phyloP scores from a whole-genome alignment of 92 coral and sea anemone species.

The Epizoanthus ramosus region DNA sequence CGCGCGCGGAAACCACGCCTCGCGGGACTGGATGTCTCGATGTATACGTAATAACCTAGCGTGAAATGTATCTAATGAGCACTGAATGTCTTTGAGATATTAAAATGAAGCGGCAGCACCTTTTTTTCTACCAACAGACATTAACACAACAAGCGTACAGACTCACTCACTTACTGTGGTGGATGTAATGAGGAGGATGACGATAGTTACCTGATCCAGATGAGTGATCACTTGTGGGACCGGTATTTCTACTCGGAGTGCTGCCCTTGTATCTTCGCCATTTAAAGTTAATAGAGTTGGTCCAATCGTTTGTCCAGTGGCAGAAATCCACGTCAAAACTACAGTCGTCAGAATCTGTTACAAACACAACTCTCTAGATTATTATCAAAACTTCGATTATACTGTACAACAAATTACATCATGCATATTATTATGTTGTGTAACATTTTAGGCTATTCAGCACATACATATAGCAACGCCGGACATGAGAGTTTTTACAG shows the following conservation, averaged over 20 bases:
- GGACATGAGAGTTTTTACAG: not conserved
- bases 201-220: constrained; percentile 59
- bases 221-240: constrained; percentile 81
- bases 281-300: constrained; percentile 73
- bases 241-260: constrained; percentile 86
- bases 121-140: no score
- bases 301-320: constrained; percentile 85
- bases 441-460: no score
- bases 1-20: constrained; percentile 81
- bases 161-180: no score
- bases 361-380: no score
- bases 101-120: no score
- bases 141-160: no score
- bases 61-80: not conserved
- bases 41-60: constrained; percentile 75
- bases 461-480: not conserved
- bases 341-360: constrained; percentile 62
- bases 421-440: no score
- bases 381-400: no score
- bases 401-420: no score
- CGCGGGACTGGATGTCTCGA: constrained; percentile 88
- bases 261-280: constrained; percentile 74
- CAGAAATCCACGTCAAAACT: constrained; percentile 74
- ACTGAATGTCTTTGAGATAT: no score
- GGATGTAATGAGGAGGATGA: not conserved